A percentile compares a stretch with the other conserved stretches of the same genome.
phyloP scores from a whole-genome alignment of 2,113 vertebrate genomes.

The Capricornis sumatraensis region DNA sequence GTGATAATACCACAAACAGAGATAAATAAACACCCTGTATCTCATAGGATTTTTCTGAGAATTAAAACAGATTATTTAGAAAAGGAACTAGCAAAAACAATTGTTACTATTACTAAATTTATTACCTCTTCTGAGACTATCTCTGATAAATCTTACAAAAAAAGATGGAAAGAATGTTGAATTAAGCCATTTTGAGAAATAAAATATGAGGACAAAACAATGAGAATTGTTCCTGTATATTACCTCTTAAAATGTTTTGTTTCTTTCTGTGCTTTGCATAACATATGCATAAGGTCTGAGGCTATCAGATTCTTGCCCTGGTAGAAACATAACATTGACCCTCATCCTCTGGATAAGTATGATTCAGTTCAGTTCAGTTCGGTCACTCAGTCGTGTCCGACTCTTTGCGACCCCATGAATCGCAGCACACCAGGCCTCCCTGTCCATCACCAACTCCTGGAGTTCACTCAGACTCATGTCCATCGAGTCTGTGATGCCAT shows the following conservation, averaged over 20 bases:
- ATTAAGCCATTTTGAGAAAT: not conserved
- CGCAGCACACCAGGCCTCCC: too few relatives aligned
- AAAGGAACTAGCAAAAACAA: not conserved
- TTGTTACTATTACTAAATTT: not conserved
- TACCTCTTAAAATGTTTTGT: not conserved
- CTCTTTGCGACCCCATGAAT: too few relatives aligned
- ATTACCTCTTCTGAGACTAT: not conserved
- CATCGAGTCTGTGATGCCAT: too few relatives aligned
- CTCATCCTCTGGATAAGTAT: slow-evolving; percentile 39
- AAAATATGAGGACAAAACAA: not conserved
- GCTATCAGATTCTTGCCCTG: slow-evolving; percentile 50
- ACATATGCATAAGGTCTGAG: slow-evolving; percentile 54
- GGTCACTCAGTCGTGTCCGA: too few relatives aligned
- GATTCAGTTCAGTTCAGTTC: not conserved
- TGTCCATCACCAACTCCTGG: too few relatives aligned
- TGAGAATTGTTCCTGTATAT: not conserved
- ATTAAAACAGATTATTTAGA: not conserved
- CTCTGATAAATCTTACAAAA: not conserved
- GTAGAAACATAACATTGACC: slow-evolving; percentile 44
- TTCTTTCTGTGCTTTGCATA: not conserved
- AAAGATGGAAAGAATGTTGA: not conserved
- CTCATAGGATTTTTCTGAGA: not conserved
- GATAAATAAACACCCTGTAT: not conserved
- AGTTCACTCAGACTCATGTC: too few relatives aligned
- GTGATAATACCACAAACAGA: not conserved